Percentiles rank a stretch among this genome's conserved stretches.
These are phyloP conservation scores for Yponomeuta sedellus DNA, from an alignment of 2,888 invertebrate genomes.

Conservation along the genomic window DNA sequence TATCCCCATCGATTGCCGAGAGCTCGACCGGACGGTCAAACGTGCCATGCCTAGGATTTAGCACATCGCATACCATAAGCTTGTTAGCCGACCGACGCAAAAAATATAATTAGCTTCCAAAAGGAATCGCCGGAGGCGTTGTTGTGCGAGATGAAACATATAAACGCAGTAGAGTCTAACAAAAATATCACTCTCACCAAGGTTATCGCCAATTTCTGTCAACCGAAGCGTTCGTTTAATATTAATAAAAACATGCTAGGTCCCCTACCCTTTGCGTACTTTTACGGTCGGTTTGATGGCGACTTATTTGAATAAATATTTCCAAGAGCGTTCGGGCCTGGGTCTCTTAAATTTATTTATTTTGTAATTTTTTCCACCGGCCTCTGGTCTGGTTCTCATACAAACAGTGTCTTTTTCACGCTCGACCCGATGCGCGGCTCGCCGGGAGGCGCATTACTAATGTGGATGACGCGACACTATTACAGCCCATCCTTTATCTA, in stretches of 20 bases:
- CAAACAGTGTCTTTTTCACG: conserved; percentile 32
- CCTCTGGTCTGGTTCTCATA: conserved; percentile 34
- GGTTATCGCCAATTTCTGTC: conserved; percentile 74
- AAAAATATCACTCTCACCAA: conserved; percentile 59
- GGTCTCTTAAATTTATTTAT: conserved; percentile 55
- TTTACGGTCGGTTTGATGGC: conserved; percentile 71
- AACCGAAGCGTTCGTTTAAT: conserved; percentile 73
- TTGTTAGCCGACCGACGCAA: background rate
- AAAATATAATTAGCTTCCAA: conserved; percentile 4
- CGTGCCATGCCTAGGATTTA: conserved; percentile 12
- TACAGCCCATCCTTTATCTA: conserved; percentile 71
- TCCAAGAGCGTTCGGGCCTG: conserved; percentile 49
- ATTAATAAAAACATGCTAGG: conserved; percentile 71
- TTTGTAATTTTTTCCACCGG: conserved; percentile 46
- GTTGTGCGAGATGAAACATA: conserved; percentile 44
- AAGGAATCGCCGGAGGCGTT: conserved; percentile 28
- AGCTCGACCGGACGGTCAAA: conserved; percentile 15
- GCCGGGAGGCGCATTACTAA: conserved; percentile 60
- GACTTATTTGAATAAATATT: conserved; percentile 75
- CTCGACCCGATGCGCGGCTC: conserved; percentile 48
- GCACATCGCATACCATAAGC: conserved; percentile 15
- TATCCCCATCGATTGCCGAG: conserved; percentile 32
- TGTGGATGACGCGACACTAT: conserved; percentile 70
- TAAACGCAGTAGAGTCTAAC: conserved; percentile 42
- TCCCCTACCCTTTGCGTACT: conserved; percentile 63